These are phyloP conservation scores for Serinus canaria DNA, from an alignment of 2,113 vertebrate genomes.

Conservation along the genomic window DNA sequence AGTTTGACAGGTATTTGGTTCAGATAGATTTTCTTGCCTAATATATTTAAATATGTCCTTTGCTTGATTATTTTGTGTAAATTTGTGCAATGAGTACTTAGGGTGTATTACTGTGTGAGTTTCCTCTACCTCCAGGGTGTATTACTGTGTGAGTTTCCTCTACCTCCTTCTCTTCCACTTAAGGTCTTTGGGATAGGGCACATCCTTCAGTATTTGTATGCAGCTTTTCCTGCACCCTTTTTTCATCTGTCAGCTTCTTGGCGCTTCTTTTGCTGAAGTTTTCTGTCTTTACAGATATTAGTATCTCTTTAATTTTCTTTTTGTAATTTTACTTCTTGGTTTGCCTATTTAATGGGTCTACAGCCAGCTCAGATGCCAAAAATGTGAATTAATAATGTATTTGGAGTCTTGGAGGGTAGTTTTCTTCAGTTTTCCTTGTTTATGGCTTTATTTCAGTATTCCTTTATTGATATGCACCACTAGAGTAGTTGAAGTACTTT, in stretches of 20 bases:
- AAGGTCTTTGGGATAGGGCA: neutral
- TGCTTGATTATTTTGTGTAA: neutral
- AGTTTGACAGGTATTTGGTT: constrained; percentile 11
- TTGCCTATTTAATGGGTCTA: neutral
- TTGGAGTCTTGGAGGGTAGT: neutral
- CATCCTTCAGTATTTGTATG: neutral
- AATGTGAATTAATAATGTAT: neutral
- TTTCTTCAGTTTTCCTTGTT: neutral
- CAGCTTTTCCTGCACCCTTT: neutral
- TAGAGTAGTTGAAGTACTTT: neutral
- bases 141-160: neutral
- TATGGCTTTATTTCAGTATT: neutral
- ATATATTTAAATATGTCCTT: neutral
- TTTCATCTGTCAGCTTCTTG: constrained; percentile 28
- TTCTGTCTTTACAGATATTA: neutral
- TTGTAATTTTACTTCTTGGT: neutral
- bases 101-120: neutral
- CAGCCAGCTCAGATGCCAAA: neutral
- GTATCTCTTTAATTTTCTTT: neutral
- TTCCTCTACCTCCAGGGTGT: neutral
- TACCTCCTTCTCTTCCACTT: neutral
- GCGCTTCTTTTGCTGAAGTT: constrained; percentile 9
- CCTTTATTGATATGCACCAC: constrained; percentile 2
- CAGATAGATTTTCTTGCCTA: neutral
- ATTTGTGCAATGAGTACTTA: neutral